Base-by-base conservation (phyloP, 2,113 vertebrate species). In the Promerops cafer region DNA sequence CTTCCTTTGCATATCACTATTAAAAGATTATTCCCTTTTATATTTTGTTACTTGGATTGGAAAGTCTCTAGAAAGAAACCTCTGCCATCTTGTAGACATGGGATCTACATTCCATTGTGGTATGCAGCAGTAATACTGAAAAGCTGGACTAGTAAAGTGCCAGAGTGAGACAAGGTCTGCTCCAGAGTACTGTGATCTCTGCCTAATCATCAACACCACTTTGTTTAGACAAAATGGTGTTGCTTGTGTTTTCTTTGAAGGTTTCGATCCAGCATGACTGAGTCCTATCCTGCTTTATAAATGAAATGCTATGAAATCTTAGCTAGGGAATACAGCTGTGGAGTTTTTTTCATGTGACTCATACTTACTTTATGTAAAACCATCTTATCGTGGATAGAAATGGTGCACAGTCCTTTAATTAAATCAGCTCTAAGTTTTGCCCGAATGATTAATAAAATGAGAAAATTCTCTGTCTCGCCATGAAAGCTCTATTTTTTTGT, bases 371-470 rank as follows among this genome's bases (percentile, higher is more conserved):
- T 64, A 80, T 78, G 86, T 74, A 89, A 96, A 96, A 95, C 40
- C 69, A 59, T 78, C 70, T 96, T 95, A 95, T 92, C 70, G 26
- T 63, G 74, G 33, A 56, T 42, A 92, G 90, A 81, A 96, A 92
- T 71, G 88, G 78, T 84, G 81, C 69, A 80, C 33, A 91, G 78
- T 64, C 53, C 72, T 91, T 97, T 96, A 97, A 96, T 96, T 95
- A 96, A 95, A 90, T 79, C 83, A 91, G 81, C 31, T 66, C 52
- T 42, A 93, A 88, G 75, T 87, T 93, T 92, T 95, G 91, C 83
- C 91, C 91, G 94, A 93, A 93, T 90, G 90, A 95, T 91, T 96
- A 96, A 95, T 89, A 97, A 84, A 94, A 96, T 93, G 64, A 96
- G 80, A 93, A 87, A 82, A 74, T 64, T 80, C 70, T 85, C 87